These are phyloP conservation scores for Spongilla lacustris DNA, from an alignment of 37 sponge, comb jelly and placozoan genomes.

Conservation along the genomic window DNA sequence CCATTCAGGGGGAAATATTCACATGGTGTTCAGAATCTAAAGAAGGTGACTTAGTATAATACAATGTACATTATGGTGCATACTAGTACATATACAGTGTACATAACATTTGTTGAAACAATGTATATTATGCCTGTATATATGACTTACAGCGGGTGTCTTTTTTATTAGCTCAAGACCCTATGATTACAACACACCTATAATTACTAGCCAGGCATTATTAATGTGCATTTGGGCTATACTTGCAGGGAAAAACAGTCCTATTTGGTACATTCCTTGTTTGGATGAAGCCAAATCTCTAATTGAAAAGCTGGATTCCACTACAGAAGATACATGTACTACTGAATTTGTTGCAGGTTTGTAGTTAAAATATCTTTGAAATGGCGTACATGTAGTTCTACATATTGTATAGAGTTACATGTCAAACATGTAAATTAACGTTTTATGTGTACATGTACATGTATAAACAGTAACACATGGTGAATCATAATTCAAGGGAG, in stretches of 20 bases:
- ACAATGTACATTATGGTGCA: no score
- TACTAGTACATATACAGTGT: background rate
- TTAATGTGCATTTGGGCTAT: no score
- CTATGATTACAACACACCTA: no score
- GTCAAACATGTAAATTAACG: no score
- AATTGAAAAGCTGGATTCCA: slow-evolving; percentile 47
- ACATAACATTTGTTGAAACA: background rate
- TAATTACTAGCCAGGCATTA: no score
- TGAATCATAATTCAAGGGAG: no score
- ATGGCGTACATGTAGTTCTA: background rate
- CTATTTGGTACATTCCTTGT: slow-evolving; percentile 59
- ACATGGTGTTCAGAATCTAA: background rate
- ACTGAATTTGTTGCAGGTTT: slow-evolving; percentile 22
- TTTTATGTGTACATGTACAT: slow-evolving; percentile 18
- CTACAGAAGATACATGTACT: slow-evolving; percentile 23
- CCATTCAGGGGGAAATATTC: background rate
- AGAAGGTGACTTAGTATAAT: background rate
- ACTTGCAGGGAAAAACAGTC: slow-evolving; percentile 1
- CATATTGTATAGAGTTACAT: no score
- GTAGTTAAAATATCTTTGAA: background rate
- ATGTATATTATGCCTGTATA: no score
- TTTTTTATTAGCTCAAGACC: no score
- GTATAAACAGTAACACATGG: no score
- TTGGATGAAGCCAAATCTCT: slow-evolving; percentile 45
- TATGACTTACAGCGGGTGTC: no score